Evolutionary conservation across 2,888 invertebrate genomes (phyloP).

Genomic region (Ariolimax columbianus): DNA sequence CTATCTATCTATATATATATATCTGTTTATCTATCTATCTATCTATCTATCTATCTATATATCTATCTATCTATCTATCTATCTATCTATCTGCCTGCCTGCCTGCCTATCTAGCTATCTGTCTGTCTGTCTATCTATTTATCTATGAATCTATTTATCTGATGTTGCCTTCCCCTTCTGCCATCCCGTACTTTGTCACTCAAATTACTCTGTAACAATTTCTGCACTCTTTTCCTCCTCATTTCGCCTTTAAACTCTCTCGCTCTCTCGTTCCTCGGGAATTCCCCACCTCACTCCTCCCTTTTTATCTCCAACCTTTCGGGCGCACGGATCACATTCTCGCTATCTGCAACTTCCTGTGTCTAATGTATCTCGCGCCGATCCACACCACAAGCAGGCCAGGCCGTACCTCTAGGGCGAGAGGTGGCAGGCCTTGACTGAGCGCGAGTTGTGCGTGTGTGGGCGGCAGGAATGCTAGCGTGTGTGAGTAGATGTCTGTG

Average conservation of each 20-base stretch:
- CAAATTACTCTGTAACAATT: too few species aligned
- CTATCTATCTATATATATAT: neutral
- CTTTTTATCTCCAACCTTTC: neutral
- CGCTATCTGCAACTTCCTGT: conserved; percentile 25
- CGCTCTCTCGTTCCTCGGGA: neutral
- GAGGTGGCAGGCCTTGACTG: neutral
- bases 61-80: neutral
- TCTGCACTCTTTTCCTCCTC: neutral
- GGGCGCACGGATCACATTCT: neutral
- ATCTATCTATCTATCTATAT: neutral
- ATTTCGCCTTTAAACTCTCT: neutral
- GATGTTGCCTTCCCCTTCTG: too few species aligned
- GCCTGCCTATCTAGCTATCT: neutral
- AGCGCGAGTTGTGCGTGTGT: neutral
- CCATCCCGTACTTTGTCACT: too few species aligned
- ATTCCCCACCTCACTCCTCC: neutral
- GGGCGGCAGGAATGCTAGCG: neutral
- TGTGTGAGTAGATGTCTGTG: neutral
- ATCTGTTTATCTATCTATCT: neutral
- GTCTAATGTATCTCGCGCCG: conserved; percentile 18
- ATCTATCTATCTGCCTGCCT: neutral
- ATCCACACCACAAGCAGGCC: neutral
- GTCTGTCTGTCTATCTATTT: neutral
- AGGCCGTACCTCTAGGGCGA: neutral
- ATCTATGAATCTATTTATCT: neutral